Evolutionary conservation across 2,113 vertebrate genomes (phyloP).

Genomic region (Cavia porcellus): DNA sequence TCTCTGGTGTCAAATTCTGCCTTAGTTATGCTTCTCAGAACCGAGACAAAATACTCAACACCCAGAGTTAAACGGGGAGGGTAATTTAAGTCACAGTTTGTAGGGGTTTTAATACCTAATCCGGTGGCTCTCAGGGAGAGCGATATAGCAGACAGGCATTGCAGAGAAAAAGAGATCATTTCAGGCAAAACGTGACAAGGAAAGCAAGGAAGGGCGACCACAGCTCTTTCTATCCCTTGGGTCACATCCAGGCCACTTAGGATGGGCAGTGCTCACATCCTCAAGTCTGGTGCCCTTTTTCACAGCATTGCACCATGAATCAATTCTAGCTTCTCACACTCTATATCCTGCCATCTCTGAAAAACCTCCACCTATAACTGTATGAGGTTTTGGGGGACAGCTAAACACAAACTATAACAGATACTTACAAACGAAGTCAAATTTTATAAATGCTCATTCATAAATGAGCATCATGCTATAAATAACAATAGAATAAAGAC

Average conservation of each 20-base stretch:
- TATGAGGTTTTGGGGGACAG: neutral
- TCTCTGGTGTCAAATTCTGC: neutral
- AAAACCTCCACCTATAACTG: neutral
- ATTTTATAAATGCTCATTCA: neutral
- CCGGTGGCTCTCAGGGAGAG: neutral
- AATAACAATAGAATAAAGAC: neutral
- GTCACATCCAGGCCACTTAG: neutral
- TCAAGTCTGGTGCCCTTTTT: neutral
- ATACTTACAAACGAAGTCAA: neutral
- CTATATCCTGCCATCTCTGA: neutral
- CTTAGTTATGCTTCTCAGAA: neutral
- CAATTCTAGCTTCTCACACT: neutral
- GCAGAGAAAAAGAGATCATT: too few species aligned
- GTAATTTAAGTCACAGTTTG: neutral
- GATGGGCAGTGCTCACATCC: neutral
- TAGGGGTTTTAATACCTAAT: neutral
- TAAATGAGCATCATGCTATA: neutral
- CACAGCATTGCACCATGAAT: neutral
- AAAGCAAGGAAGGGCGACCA: neutral
- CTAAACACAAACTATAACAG: neutral
- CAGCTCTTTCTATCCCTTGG: neutral
- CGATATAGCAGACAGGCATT: neutral
- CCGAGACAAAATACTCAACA: neutral
- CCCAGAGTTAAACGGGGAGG: neutral
- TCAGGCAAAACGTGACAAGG: neutral